These are phyloP conservation scores for Helostoma temminkii DNA, from an alignment of 2,797 vertebrate species.

Conservation along the genomic window DNA sequence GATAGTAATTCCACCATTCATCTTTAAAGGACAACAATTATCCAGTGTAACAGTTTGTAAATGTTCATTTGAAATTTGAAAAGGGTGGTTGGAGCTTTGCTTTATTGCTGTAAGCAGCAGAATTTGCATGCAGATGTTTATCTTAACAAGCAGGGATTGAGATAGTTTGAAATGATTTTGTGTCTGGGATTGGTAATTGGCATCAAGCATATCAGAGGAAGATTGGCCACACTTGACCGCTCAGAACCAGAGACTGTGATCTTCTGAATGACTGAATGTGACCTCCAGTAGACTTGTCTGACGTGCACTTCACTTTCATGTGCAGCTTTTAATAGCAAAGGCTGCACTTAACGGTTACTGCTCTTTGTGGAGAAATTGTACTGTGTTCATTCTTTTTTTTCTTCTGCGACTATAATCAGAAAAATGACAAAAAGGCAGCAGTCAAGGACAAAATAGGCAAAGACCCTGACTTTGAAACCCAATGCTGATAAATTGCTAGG, in stretches of 20 bases:
- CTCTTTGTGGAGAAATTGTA: slow-evolving; percentile 10
- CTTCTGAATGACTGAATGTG: slow-evolving; percentile 30
- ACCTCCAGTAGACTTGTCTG: slow-evolving; percentile 38
- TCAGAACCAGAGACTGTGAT: slow-evolving; percentile 51
- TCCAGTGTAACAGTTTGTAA: slow-evolving; percentile 33
- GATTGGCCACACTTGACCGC: slow-evolving; percentile 64
- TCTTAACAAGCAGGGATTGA: slow-evolving; percentile 67
- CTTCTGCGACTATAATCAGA: slow-evolving; percentile 12
- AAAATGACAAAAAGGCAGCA: slow-evolving; percentile 39
- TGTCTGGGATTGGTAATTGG: slow-evolving; percentile 68
- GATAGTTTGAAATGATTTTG: slow-evolving; percentile 70
- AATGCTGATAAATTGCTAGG: slow-evolving; percentile 78
- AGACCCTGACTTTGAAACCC: slow-evolving; percentile 77
- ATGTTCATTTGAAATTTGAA: slow-evolving; percentile 40
- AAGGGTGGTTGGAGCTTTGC: slow-evolving; percentile 41
- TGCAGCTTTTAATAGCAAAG: slow-evolving; percentile 20
- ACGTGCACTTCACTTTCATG: slow-evolving; percentile 30
- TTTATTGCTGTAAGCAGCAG: slow-evolving; percentile 63
- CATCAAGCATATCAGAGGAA: slow-evolving; percentile 61
- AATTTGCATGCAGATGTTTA: slow-evolving; percentile 67
- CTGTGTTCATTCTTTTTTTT: slow-evolving; percentile 4
- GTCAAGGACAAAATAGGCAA: slow-evolving; percentile 67
- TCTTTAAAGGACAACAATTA: slow-evolving; percentile 28
- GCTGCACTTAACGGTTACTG: slow-evolving; percentile 3
- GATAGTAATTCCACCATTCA: slow-evolving; percentile 7